Conservation (phyloP, 2,888 invertebrate species). For the Tupiocoris notatus region DNA sequence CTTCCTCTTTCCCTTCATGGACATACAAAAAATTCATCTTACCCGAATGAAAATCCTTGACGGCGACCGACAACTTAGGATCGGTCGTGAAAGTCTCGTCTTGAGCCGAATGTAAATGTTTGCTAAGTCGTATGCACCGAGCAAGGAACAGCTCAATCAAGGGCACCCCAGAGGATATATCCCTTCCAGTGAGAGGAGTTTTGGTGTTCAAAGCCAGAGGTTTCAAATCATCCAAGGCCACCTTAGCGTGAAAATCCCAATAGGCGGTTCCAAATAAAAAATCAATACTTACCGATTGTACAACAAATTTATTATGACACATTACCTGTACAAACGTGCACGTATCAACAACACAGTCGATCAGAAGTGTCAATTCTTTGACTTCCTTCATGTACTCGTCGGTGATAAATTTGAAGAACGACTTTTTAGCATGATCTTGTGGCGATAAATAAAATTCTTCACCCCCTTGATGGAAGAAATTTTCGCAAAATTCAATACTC, state of each 20-base stretch:
- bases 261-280: no score
- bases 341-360: constrained; percentile 68
- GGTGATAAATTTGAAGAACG: constrained; percentile 57
- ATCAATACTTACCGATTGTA: neutral
- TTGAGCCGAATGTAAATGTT: constrained; percentile 15
- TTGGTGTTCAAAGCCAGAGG: constrained; percentile 19
- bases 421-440: constrained; percentile 58
- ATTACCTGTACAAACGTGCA: constrained; percentile 66
- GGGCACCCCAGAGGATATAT: constrained; percentile 2
- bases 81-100: constrained; percentile 5
- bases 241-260: neutral
- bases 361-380: constrained; percentile 59
- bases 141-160: constrained; percentile 14
- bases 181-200: neutral
- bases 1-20: no score
- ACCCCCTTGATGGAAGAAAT: constrained; percentile 65
- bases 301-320: neutral
- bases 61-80: neutral
- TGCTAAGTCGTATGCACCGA: constrained; percentile 20
- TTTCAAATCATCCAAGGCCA: constrained; percentile 12
- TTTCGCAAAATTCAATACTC: constrained; percentile 67
- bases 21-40: no score
- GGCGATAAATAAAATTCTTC: constrained; percentile 56
- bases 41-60: constrained; percentile 29
- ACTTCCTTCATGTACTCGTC: constrained; percentile 64